Evolutionary conservation across 2,797 vertebrate species (phyloP).

Genomic region (Falco rusticolus): DNA sequence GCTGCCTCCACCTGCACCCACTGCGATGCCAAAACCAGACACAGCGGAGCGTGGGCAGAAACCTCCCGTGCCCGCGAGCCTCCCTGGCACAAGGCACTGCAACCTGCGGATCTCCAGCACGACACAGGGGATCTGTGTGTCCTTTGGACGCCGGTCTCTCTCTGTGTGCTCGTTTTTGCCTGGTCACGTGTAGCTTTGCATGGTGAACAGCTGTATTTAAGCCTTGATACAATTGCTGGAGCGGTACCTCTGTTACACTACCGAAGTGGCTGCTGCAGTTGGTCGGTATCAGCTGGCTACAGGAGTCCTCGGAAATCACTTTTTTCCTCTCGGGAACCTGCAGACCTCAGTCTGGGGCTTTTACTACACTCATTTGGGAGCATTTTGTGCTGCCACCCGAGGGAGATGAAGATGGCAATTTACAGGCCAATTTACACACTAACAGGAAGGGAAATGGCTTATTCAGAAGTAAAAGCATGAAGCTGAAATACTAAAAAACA

Average conservation of each 20-base stretch:
- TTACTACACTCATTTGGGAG: background rate
- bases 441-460: background rate
- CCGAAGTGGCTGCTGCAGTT: background rate
- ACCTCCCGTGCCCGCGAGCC: background rate
- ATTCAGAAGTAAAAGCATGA: background rate
- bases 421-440: background rate
- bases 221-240: background rate
- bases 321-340: background rate
- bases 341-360: background rate
- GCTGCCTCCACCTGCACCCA: background rate
- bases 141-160: background rate
- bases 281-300: background rate
- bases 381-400: background rate
- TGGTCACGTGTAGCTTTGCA: background rate
- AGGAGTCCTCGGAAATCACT: background rate
- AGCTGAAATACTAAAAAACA: background rate
- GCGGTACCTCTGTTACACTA: background rate
- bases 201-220: background rate
- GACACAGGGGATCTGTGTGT: background rate
- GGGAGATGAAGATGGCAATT: background rate
- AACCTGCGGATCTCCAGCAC: background rate
- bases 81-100: background rate
- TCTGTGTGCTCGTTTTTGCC: background rate
- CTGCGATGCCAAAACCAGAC: background rate
- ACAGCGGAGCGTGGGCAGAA: background rate